Base-by-base conservation (phyloP, 2,888 invertebrate species). In the Agrotis exclamationis region DNA sequence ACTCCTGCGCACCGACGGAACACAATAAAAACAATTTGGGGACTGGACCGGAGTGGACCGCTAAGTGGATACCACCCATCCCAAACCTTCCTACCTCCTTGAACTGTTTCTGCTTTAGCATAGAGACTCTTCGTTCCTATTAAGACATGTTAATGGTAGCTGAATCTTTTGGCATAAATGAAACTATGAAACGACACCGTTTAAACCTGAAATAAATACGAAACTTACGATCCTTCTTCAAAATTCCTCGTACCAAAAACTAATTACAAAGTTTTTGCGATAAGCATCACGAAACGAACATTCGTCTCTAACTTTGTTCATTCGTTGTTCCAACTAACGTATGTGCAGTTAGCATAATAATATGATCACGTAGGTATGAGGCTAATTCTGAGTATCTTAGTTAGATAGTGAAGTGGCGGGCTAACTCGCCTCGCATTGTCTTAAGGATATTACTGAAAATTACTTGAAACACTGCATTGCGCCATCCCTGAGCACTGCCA, bases 381-480 rank as follows among this genome's bases (percentile, higher is more conserved):
- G 62, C 72, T 82, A 84, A 84, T 82, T 76, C 70, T 22, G 54
- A 72, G 58, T 53, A 60, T 79, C 73, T 67, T 70, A 60, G 57
- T 57, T 62, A 59, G 73, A 74, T 68, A 71, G 63, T 59, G 13
- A 65, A 82, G 57, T 70, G 65, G 76, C 64, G 62, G 77, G 66
- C 73, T 76, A 85, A 85, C 87, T 90, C 80, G 75, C 74, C 83
- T 86, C 75, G 82, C 87, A 88, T 85, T 85, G 86, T 87, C 91
- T 93, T 90, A 90, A 89, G 89, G 89, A 91, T 93, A 93, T 92
- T 91, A 90, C 87, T 84, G 89, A 87, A 91, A 91, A 93, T 93
- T 91, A 89, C 91, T 92, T 88, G 86, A 87, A 90, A 89, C 86
- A 88, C 93, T 93, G 94, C 94, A 93, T 85, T 93, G 93, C 94